A percentile compares a stretch with the other conserved stretches of the same genome.
These are phyloP conservation scores for Drosophila diplacantha DNA, from an alignment of 2,888 invertebrate species.

Conservation along the genomic window DNA sequence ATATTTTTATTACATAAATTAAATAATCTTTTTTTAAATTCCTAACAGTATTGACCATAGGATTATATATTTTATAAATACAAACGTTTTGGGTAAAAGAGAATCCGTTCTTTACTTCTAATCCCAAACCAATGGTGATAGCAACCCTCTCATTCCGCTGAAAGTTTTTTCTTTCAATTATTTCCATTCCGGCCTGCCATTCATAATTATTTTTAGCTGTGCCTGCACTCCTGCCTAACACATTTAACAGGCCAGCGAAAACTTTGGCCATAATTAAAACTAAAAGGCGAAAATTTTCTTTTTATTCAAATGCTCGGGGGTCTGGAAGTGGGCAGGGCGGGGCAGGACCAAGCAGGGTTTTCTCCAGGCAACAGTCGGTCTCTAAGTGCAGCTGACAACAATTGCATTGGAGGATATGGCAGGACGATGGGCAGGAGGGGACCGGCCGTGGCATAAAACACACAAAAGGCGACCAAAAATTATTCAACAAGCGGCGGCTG, in stretches of 20 bases:
- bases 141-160: background rate
- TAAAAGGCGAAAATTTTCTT: constrained; percentile 57
- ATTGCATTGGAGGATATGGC: constrained; percentile 48
- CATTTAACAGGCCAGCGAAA: constrained; percentile 56
- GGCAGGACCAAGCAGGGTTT: background rate
- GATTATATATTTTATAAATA: background rate
- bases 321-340: background rate
- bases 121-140: constrained; percentile 10
- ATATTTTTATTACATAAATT: too few relatives aligned
- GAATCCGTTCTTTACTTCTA: background rate
- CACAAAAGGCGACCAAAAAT: constrained; percentile 63
- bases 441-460: constrained; percentile 38
- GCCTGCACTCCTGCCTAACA: constrained; percentile 49
- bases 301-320: constrained; percentile 42
- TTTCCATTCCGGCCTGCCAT: constrained; percentile 45
- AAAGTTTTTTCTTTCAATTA: constrained; percentile 21
- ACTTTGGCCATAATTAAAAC: constrained; percentile 66
- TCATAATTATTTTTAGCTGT: constrained; percentile 53
- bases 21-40: background rate
- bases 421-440: constrained; percentile 2
- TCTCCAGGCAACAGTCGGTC: constrained; percentile 35
- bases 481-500: constrained; percentile 60
- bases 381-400: constrained; percentile 56
- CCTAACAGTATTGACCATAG: background rate
- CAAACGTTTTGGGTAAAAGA: background rate